These are phyloP conservation scores for Furcula furcula DNA, from an alignment of 2,888 invertebrate genomes.

Conservation along the genomic window DNA sequence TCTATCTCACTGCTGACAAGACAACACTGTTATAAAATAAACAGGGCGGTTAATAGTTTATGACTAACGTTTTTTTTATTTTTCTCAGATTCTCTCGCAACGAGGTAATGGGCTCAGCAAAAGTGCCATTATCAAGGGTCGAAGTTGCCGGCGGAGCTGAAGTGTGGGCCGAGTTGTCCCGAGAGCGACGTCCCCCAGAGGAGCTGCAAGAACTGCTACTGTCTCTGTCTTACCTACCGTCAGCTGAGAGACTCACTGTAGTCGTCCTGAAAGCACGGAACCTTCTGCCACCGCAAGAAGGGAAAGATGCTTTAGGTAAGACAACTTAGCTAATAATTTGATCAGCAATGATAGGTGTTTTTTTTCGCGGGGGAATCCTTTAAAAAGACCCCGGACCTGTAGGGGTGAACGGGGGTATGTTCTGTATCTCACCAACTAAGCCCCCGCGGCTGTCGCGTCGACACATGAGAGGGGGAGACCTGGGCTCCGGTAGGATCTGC, in stretches of 20 bases:
- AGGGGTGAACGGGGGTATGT: too few species aligned
- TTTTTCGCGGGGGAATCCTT: too few species aligned
- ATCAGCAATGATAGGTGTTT: too few species aligned
- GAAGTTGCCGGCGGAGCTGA: slow-evolving; percentile 89
- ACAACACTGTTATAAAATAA: too few species aligned
- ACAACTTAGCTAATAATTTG: too few species aligned
- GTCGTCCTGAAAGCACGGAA: slow-evolving; percentile 93
- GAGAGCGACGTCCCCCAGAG: slow-evolving; percentile 90
- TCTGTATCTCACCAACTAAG: too few species aligned
- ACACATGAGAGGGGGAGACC: too few species aligned
- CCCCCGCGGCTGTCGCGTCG: too few species aligned
- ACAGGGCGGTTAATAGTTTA: too few species aligned
- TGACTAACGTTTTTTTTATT: slow-evolving; percentile 15
- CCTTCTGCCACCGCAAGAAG: slow-evolving; percentile 86
- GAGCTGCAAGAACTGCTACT: slow-evolving; percentile 91
- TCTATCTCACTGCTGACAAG: too few species aligned
- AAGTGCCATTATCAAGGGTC: slow-evolving; percentile 88
- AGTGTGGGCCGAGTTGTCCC: slow-evolving; percentile 93
- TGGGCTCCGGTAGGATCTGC: too few species aligned
- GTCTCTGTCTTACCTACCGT: slow-evolving; percentile 93
- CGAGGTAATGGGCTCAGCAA: slow-evolving; percentile 93
- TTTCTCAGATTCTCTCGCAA: slow-evolving; percentile 89
- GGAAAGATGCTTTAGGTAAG: slow-evolving; percentile 84
- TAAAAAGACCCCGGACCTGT: too few species aligned
- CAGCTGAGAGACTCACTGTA: slow-evolving; percentile 92